Conservation (phyloP, 2,888 invertebrate genomes). For the Horisme vitalbata region DNA sequence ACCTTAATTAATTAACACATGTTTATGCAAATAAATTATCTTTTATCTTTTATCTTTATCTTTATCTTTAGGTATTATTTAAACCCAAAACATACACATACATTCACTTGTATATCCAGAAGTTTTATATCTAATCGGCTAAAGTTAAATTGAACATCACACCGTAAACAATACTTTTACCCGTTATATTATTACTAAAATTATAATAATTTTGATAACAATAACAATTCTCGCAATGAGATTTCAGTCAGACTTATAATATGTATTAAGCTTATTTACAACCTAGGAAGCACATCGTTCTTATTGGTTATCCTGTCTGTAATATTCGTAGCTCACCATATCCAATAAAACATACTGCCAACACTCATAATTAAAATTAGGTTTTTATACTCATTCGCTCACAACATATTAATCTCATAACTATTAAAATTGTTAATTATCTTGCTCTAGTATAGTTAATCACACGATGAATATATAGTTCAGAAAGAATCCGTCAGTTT, state of each 20-base stretch:
- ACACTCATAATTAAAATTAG: constrained; percentile 15
- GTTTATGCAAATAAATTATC: too few species aligned
- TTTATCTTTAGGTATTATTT: too few species aligned
- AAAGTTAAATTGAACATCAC: neutral
- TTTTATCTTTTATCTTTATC: too few species aligned
- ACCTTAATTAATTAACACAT: too few species aligned
- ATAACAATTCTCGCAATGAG: constrained; percentile 8
- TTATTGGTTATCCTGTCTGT: constrained; percentile 17
- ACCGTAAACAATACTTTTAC: neutral
- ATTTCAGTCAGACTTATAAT: constrained; percentile 11
- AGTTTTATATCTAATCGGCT: too few species aligned
- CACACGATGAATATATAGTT: too few species aligned
- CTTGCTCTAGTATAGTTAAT: too few species aligned
- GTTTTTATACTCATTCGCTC: constrained; percentile 12
- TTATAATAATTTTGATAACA: constrained; percentile 8
- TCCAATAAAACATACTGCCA: constrained; percentile 8
- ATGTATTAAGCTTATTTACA: constrained; percentile 15
- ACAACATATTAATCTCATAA: too few species aligned
- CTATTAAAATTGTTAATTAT: too few species aligned
- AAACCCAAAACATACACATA: too few species aligned
- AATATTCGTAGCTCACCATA: constrained; percentile 18
- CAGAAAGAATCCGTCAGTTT: too few species aligned
- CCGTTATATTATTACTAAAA: neutral
- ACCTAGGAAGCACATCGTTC: constrained; percentile 14
- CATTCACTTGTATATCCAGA: too few species aligned